A percentile compares a stretch with the other conserved stretches of the same genome.
phyloP scores from a whole-genome alignment of 2,888 invertebrate species.

The Stictocephala bisonia region DNA sequence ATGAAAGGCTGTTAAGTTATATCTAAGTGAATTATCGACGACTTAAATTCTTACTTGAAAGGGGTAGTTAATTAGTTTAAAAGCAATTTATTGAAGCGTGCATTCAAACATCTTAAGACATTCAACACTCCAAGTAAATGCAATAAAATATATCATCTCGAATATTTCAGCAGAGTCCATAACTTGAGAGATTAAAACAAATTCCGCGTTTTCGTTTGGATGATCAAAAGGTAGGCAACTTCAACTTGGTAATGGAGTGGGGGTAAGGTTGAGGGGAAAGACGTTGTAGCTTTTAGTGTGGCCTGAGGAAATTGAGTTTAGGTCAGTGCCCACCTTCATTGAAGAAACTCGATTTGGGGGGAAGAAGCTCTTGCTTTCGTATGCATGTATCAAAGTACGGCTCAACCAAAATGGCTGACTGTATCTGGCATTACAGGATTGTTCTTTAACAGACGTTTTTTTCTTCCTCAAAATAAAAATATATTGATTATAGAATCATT shows the following conservation, averaged over 20 bases:
- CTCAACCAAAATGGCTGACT: too few relatives aligned
- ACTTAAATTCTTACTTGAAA: too few relatives aligned
- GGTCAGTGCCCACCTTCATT: constrained; percentile 26
- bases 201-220: constrained; percentile 1
- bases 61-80: too few relatives aligned
- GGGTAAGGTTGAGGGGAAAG: not conserved
- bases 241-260: not conserved
- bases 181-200: constrained; percentile 17
- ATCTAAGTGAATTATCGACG: too few relatives aligned
- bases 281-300: constrained; percentile 33
- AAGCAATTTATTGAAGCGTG: too few relatives aligned
- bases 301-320: constrained; percentile 35
- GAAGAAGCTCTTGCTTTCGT: not conserved
- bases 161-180: not conserved
- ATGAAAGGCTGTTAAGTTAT: too few relatives aligned
- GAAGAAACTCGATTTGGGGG: constrained; percentile 20
- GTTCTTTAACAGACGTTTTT: too few relatives aligned
- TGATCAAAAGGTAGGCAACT: constrained; percentile 14
- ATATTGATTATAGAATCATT: too few relatives aligned
- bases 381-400: constrained; percentile 31
- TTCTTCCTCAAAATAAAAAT: too few relatives aligned
- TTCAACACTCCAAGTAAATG: too few relatives aligned
- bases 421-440: too few relatives aligned
- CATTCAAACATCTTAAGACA: too few relatives aligned
- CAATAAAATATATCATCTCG: constrained; percentile 14